Conservation (phyloP, 2,113 vertebrate genomes). For the Notechis scutatus region DNA sequence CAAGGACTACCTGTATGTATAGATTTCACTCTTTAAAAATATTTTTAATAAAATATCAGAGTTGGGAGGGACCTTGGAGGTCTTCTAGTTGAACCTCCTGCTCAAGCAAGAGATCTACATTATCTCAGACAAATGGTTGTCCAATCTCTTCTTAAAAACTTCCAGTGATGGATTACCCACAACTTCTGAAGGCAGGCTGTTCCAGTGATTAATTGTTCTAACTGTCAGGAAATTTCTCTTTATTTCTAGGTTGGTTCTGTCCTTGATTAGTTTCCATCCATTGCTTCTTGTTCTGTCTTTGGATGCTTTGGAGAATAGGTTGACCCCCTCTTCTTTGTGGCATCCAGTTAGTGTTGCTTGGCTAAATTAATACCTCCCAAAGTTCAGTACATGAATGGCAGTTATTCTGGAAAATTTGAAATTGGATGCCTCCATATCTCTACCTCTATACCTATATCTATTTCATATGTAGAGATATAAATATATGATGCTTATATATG, state of each 20-base stretch:
- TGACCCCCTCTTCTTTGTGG: background rate
- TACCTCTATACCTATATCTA: background rate
- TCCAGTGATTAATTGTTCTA: background rate
- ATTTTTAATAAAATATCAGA: background rate
- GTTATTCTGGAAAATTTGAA: background rate
- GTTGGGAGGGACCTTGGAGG: background rate
- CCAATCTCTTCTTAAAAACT: background rate
- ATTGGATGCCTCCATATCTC: background rate
- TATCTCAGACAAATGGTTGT: background rate
- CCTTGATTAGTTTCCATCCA: background rate
- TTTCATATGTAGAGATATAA: background rate
- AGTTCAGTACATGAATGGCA: background rate
- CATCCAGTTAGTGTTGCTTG: background rate
- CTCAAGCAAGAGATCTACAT: background rate
- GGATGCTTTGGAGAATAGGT: background rate
- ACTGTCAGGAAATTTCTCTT: background rate
- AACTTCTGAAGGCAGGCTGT: background rate
- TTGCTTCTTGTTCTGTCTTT: background rate
- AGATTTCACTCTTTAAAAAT: background rate
- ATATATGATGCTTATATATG: background rate
- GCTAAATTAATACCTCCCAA: background rate
- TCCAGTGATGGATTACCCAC: background rate
- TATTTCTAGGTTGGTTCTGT: background rate
- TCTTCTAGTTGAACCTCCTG: background rate
- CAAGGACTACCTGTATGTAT: background rate